These are phyloP conservation scores for Cirrhinus molitorella DNA, from an alignment of 2,797 vertebrate genomes.

Conservation along the genomic window DNA sequence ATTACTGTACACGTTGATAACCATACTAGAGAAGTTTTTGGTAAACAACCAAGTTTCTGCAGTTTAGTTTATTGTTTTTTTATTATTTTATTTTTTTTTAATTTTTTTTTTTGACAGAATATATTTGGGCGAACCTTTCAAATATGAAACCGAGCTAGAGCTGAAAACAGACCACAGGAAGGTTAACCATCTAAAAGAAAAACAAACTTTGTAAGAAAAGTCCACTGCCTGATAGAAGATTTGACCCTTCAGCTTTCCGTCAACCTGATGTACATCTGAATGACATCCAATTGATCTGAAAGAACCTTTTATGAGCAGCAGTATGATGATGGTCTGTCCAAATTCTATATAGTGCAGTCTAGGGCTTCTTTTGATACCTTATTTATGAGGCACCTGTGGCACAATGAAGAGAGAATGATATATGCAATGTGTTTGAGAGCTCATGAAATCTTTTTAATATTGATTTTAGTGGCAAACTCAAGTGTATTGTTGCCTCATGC, in stretches of 20 bases:
- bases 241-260: conserved; percentile 59
- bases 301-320: conserved; percentile 67
- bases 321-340: conserved; percentile 68
- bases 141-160: neutral
- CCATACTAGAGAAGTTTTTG: neutral
- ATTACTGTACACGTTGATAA: too few species aligned
- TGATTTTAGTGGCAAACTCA: conserved; percentile 58
- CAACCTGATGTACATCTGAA: conserved; percentile 66
- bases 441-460: conserved; percentile 44
- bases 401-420: conserved; percentile 60
- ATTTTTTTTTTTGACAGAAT: neutral
- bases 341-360: conserved; percentile 67
- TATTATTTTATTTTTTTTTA: too few species aligned
- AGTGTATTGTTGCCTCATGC: conserved; percentile 39
- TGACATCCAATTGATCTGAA: conserved; percentile 72
- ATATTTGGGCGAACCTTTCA: neutral
- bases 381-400: conserved; percentile 71
- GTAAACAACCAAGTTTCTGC: neutral
- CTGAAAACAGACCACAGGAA: conserved; percentile 50
- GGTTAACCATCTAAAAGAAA: conserved; percentile 66
- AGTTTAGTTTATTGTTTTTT: neutral
- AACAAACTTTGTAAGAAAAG: conserved; percentile 59
- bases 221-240: conserved; percentile 63
- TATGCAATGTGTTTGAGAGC: conserved; percentile 63
- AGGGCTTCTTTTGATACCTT: conserved; percentile 74